A percentile compares a stretch with the other conserved stretches of the same genome.
phyloP scores from a whole-genome alignment of 2,888 invertebrate species.

The Pinctada fucata region DNA sequence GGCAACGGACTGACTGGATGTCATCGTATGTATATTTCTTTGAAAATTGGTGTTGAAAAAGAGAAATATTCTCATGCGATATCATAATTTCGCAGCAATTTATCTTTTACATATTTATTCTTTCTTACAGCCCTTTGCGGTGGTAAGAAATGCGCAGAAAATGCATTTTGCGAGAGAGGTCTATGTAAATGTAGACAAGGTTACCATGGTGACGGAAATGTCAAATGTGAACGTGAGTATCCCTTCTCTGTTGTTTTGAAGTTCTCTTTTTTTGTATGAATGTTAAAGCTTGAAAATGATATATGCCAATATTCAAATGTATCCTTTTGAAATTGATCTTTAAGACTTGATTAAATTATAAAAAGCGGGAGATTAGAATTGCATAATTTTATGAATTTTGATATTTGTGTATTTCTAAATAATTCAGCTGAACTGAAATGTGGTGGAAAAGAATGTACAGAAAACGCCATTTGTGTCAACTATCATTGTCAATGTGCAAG shows the following conservation, averaged over 20 bases:
- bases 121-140: constrained; percentile 13
- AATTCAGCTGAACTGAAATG: constrained; percentile 21
- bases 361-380: neutral
- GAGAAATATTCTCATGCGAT: neutral
- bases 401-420: too few relatives aligned
- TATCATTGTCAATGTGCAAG: constrained; percentile 11
- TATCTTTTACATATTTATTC: neutral
- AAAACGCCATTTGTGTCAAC: constrained; percentile 20
- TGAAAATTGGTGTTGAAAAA: neutral
- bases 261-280: neutral
- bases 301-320: too few relatives aligned
- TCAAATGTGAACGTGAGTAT: constrained; percentile 25
- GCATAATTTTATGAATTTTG: neutral
- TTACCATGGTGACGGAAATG: constrained; percentile 23
- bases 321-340: neutral
- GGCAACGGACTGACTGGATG: constrained; percentile 11
- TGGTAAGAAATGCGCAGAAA: constrained; percentile 9
- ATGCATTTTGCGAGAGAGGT: constrained; percentile 9
- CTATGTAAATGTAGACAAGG: constrained; percentile 10
- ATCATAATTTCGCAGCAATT: neutral
- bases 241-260: neutral
- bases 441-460: constrained; percentile 30
- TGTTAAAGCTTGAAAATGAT: neutral
- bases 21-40: constrained; percentile 3
- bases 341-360: neutral